A percentile compares a stretch with the other conserved stretches of the same genome.
phyloP scores from a whole-genome alignment of 2,113 vertebrate species.

The Hiodon alosoides region DNA sequence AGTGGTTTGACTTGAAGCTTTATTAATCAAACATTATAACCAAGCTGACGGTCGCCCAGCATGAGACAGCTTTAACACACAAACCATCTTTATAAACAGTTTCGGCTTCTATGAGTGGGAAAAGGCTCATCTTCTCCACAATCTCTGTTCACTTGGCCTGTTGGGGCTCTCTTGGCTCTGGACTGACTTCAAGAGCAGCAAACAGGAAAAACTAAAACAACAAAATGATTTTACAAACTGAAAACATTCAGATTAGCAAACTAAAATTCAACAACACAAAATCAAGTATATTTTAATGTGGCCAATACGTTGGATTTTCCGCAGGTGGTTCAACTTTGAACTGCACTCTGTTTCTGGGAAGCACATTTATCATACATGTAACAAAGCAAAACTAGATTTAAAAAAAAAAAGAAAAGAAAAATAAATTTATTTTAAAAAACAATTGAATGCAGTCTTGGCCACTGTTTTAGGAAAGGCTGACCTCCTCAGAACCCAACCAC shows the following conservation, averaged over 20 bases:
- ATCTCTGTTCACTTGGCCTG: neutral
- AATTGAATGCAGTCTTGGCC: constrained; percentile 12
- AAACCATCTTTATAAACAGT: constrained; percentile 9
- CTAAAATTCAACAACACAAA: constrained; percentile 4
- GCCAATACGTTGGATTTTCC: neutral
- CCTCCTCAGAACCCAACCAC: neutral
- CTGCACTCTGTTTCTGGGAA: neutral
- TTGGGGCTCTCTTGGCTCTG: constrained; percentile 8
- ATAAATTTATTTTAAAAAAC: neutral
- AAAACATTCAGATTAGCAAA: constrained; percentile 7
- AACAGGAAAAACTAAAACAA: neutral
- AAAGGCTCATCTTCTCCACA: constrained; percentile 13
- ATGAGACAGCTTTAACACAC: neutral
- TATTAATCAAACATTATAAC: constrained; percentile 16
- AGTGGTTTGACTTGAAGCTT: constrained; percentile 16
- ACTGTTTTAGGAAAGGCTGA: constrained; percentile 13
- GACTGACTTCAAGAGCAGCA: constrained; percentile 8
- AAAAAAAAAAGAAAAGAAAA: constrained; percentile 2
- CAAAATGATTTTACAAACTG: constrained; percentile 3
- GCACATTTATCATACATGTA: constrained; percentile 7
- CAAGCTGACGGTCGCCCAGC: constrained; percentile 1
- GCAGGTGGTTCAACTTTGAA: neutral
- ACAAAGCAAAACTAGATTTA: neutral
- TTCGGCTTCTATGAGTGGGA: constrained; percentile 8
- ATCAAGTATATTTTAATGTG: constrained; percentile 2